A percentile compares a stretch with the other conserved stretches of the same genome.
phyloP scores from a whole-genome alignment of 2,888 invertebrate species.

The Amphimallon solstitiale region DNA sequence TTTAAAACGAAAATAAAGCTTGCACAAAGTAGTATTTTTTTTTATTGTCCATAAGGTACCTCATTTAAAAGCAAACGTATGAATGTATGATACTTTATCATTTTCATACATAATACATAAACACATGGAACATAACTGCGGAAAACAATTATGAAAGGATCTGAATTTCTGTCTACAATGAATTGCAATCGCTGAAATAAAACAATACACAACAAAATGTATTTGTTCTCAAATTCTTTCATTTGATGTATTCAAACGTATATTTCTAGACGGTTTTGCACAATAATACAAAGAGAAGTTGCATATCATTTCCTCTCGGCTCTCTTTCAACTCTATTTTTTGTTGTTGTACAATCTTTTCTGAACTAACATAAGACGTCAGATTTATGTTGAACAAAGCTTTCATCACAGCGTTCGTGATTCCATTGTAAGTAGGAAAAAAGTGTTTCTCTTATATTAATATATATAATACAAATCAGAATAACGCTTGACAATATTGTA shows the following conservation, averaged over 20 bases:
- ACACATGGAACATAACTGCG: neutral
- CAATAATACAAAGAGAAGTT: conserved; percentile 16
- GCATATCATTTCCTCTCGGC: conserved; percentile 2
- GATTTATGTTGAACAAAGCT: neutral
- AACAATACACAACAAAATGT: neutral
- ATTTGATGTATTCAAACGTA: neutral
- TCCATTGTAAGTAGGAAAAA: neutral
- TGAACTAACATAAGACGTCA: neutral
- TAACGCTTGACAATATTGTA: no score
- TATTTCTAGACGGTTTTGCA: conserved; percentile 8
- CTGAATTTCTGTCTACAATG: neutral
- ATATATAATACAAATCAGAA: no score
- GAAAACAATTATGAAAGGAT: neutral
- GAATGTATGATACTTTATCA: no score
- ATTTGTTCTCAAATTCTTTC: conserved; percentile 16
- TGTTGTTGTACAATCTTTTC: neutral
- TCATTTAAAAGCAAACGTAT: no score
- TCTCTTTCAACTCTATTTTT: neutral
- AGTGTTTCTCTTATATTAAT: no score
- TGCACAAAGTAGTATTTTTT: no score
- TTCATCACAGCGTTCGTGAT: neutral
- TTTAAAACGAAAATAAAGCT: no score
- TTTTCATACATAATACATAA: no score
- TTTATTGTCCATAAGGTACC: no score
- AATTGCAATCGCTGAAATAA: neutral